phyloP scores from a whole-genome alignment of 2,888 invertebrate species.

The Tipula confusa region DNA sequence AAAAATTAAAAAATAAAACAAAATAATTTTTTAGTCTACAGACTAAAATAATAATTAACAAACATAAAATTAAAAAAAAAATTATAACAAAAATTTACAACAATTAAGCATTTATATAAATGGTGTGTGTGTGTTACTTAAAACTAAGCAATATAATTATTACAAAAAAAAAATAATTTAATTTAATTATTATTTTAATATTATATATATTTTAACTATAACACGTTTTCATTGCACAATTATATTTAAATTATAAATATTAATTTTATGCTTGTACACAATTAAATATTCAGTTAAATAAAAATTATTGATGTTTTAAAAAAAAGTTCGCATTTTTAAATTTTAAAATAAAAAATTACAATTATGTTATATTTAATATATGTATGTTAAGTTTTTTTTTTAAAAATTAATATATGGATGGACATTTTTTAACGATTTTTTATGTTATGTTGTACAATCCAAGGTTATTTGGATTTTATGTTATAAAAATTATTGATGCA shows the following conservation, averaged over 20 bases:
- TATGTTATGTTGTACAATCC: not conserved
- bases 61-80: too few relatives aligned
- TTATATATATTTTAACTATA: not conserved
- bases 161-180: not conserved
- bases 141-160: not conserved
- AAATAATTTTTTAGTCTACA: not conserved
- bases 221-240: slow-evolving; percentile 7
- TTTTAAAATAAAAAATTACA: not conserved
- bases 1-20: not conserved
- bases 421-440: not conserved
- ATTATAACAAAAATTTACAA: too few relatives aligned
- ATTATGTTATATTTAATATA: not conserved
- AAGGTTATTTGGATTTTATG: not conserved
- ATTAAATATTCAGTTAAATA: not conserved
- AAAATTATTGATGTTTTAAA: not conserved
- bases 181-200: not conserved
- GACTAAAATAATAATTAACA: too few relatives aligned
- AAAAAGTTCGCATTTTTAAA: not conserved
- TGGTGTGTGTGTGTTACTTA: not conserved
- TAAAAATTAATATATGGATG: slow-evolving; percentile 21
- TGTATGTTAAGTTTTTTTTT: too few relatives aligned
- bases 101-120: not conserved
- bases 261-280: not conserved
- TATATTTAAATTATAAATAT: not conserved
- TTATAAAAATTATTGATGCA: not conserved